Conservation (phyloP, 37 sponge, comb jelly and placozoan species). For the Dysidea cf. avara region DNA sequence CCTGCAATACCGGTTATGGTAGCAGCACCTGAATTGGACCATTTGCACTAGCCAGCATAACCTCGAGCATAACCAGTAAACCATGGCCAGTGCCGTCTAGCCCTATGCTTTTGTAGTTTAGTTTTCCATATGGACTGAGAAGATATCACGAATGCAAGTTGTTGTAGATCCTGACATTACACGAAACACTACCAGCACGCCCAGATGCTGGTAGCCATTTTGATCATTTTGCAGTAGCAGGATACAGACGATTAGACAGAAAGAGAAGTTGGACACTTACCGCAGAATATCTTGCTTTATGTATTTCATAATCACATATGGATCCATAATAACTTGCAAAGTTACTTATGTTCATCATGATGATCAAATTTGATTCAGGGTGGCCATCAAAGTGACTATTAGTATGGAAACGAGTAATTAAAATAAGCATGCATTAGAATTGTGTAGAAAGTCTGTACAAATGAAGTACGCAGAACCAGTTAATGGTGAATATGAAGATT, state of each 20-base stretch:
- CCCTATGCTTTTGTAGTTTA: no score
- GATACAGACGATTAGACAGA: neutral
- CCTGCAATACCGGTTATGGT: no score
- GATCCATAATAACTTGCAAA: constrained; percentile 29
- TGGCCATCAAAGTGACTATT: constrained; percentile 43
- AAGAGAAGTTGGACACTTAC: constrained; percentile 43
- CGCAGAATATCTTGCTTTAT: constrained; percentile 32
- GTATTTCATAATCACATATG: no score
- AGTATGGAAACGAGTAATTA: constrained; percentile 17
- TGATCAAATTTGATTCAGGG: constrained; percentile 42
- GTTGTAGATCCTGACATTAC: no score
- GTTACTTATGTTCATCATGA: constrained; percentile 38
- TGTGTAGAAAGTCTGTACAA: constrained; percentile 11
- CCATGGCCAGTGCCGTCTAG: no score
- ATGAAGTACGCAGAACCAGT: constrained; percentile 49
- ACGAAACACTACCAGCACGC: no score
- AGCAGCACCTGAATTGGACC: no score
- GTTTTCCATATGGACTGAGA: constrained; percentile 52
- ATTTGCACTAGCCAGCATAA: no score
- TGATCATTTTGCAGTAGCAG: no score
- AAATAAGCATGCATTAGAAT: constrained; percentile 15
- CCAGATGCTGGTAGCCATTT: no score
- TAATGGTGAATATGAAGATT: constrained; percentile 44
- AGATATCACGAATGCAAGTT: constrained; percentile 36
- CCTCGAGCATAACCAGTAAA: no score